Conservation (phyloP, 2,113 vertebrate genomes). For the Nicator chloris region DNA sequence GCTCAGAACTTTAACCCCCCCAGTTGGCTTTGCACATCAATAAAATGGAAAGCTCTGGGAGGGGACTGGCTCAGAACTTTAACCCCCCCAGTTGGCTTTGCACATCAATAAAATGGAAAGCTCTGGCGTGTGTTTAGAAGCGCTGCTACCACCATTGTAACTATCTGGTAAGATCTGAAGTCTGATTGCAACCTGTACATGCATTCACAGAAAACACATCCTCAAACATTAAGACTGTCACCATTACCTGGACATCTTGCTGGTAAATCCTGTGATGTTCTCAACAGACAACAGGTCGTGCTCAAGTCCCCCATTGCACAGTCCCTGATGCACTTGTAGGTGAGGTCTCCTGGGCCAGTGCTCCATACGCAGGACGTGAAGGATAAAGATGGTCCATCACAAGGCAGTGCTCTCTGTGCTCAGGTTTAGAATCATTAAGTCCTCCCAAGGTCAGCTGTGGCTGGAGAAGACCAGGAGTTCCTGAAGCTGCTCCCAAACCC, state of each 20-base stretch:
- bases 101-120: neutral
- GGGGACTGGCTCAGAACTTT: neutral
- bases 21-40: neutral
- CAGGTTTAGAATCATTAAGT: neutral
- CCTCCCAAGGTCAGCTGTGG: neutral
- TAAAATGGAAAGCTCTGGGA: too few species aligned
- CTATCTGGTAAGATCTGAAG: neutral
- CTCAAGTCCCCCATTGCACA: neutral
- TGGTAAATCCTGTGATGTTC: neutral
- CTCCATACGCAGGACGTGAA: fast-evolving
- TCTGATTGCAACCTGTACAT: neutral
- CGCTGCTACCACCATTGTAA: neutral
- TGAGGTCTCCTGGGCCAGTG: neutral
- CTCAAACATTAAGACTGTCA: neutral
- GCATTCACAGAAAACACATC: neutral
- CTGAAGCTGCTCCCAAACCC: neutral
- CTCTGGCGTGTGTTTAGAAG: neutral
- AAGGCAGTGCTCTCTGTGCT: neutral
- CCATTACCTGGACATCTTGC: neutral
- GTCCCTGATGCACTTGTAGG: neutral
- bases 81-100: too few species aligned
- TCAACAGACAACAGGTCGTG: neutral
- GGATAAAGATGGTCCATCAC: neutral
- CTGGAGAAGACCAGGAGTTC: neutral
- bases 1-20: neutral